Evolutionary conservation across 2,113 vertebrate species (phyloP), one percentile per base, ranked within the genome.

Genomic region (Nymphicus hollandicus): DNA sequence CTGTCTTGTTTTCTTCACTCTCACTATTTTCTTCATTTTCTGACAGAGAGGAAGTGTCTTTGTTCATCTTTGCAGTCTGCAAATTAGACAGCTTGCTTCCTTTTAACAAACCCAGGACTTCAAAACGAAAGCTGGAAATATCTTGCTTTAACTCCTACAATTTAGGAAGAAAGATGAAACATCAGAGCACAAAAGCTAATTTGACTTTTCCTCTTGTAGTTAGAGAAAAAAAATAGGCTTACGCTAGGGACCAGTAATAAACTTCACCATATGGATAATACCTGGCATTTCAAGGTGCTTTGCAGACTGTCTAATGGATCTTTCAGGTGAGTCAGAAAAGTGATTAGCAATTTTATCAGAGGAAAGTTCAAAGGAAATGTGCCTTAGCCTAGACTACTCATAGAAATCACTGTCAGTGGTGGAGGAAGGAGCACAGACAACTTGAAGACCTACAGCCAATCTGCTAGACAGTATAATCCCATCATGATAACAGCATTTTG

Each of bases 41-140:
- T 53, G 97, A 97, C 11, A 98, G 90, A 49, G 96, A 96, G 8
- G 97, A 95, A 46, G 98, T 81, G 41, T 97, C 98, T 70, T 96
- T 97, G 17, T 77, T 89, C 70, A 95, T 88, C 89, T 98, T 96
- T 17, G 96, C 70, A 44, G 95, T 60, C 33, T 88, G 97, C 33
- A 97, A 52, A n/a, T 97, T 97, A 28, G 97, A 92, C 39, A 96
- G 73, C 64, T 97, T 97, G 95, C 98, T 99, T 89, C 98, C 98
- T 97, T 98, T 98, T 91, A 99, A 98, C 95, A 99, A 98, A 78
- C 99, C 99, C 89, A 99, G 96, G 29, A 99, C 99, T 97, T 99
- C 99, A 95, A 99, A 99, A 84, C 99, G 99, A 96, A 99, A 99
- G 88, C 99, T 99, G 81, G 99, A 99, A 96, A 99, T 99, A 95